Evolutionary conservation across 2,113 vertebrate genomes (phyloP).

Genomic region (Hippolais icterina): DNA sequence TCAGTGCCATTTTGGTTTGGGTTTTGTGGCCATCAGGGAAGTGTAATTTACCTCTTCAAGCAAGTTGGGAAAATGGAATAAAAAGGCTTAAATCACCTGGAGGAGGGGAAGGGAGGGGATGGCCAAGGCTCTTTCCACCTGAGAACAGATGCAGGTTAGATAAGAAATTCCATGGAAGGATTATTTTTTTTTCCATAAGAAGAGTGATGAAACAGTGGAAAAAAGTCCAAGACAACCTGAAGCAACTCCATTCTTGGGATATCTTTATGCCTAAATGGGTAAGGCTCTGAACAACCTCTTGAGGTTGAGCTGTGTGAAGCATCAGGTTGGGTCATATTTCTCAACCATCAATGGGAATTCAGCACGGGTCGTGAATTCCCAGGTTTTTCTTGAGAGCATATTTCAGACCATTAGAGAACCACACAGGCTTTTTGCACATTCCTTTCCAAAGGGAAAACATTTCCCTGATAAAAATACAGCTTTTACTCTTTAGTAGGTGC

Average conservation of each 20-base stretch:
- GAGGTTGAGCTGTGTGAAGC: neutral
- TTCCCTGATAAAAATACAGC: neutral
- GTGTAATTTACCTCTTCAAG: neutral
- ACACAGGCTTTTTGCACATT: neutral
- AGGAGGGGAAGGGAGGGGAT: neutral
- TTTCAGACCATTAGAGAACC: neutral
- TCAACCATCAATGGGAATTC: neutral
- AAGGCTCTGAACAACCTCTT: neutral
- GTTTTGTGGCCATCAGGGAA: neutral
- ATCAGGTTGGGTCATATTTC: neutral
- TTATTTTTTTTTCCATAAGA: neutral
- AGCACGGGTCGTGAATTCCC: neutral
- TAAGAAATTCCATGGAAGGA: neutral
- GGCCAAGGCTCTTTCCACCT: neutral
- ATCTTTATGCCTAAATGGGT: neutral
- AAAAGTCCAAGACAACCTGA: neutral
- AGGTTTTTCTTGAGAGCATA: neutral
- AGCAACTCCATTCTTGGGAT: neutral
- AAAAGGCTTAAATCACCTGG: neutral
- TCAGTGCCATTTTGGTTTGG: rapidly evolving
- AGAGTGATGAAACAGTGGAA: neutral
- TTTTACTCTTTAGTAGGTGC: neutral
- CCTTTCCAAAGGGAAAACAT: neutral
- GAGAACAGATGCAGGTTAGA: no score
- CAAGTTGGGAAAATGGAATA: neutral